Base-by-base conservation (phyloP, 2,888 invertebrate genomes). In the Mechanitis messenoides region DNA sequence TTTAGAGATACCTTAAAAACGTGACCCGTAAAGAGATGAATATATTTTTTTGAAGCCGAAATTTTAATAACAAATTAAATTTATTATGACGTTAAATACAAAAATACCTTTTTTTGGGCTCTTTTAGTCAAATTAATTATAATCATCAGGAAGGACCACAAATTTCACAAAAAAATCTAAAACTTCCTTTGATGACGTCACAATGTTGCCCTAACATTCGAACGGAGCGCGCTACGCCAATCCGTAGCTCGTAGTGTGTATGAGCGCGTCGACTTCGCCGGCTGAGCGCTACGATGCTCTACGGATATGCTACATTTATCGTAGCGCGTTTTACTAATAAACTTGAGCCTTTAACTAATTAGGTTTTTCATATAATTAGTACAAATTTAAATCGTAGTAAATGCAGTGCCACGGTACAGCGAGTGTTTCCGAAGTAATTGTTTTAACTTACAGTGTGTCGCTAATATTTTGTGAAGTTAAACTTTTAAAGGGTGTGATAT, bases 181-280 rank as follows among this genome's bases (percentile, higher is more conserved):
- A 61, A 61, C 42, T 54, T 60, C 58, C 61, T 50, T 47, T 53
- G 55, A 68, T 83, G 78, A 81, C 81, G 81, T 83, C 83, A 83
- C 75, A 74, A 71, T 72, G 69, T 60, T 62, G 62, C 47, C 59
- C 61, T 53, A 62, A 62, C 59, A 50, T 60, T 53, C 60, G 50
- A 57, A 50, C 62, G 61, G 54, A 33, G 70, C 69, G 65, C 70
- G 79, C 84, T 80, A 79, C 80, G 79, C 68, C 70, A 75, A 79
- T 79, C 78, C 81, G 76, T 77, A 75, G 72, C 74, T 69, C 81
- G 86, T 86, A 87, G 86, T 85, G 79, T 74, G 83, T 85, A 86
- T 84, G 83, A 73, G 74, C 79, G 74, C 80, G 79, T 76, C 82
- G 80, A 64, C 71, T 75, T 80, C 75, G 80, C 76, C 77, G 83